Evolutionary conservation across 2,888 invertebrate genomes (phyloP).

Genomic region (Erpobdella octoculata): DNA sequence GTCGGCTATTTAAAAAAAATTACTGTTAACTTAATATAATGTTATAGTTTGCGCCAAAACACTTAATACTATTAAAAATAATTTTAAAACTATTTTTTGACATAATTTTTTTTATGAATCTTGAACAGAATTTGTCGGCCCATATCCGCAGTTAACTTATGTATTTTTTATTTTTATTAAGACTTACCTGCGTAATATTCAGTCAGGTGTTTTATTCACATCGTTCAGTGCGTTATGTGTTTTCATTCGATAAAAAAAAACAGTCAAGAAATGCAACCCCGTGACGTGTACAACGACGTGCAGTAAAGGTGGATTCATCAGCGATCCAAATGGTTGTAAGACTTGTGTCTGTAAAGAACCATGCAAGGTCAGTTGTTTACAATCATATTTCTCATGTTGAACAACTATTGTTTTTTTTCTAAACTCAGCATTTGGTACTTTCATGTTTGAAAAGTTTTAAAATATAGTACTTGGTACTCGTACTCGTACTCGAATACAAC

Average conservation of each 20-base stretch:
- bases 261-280: not conserved
- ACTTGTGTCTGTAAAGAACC: slow-evolving; percentile 10
- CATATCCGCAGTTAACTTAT: too few relatives aligned
- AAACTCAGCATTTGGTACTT: too few relatives aligned
- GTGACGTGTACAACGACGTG: not conserved
- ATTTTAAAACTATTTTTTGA: not conserved
- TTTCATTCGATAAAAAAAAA: not conserved
- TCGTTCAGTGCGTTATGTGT: not conserved
- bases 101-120: too few relatives aligned
- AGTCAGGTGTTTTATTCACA: not conserved
- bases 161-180: not conserved
- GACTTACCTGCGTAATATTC: not conserved
- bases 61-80: not conserved
- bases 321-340: not conserved
- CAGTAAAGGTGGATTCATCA: not conserved
- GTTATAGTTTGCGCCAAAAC: not conserved
- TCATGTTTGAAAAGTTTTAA: too few relatives aligned
- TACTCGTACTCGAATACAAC: too few relatives aligned
- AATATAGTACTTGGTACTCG: too few relatives aligned
- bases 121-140: too few relatives aligned
- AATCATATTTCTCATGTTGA: too few relatives aligned
- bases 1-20: not conserved
- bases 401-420: too few relatives aligned
- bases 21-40: not conserved
- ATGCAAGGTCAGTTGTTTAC: too few relatives aligned